A percentile compares a stretch with the other conserved stretches of the same genome.
phyloP scores from a whole-genome alignment of 2,797 vertebrate species.

The Myoxocephalus aenaeus region DNA sequence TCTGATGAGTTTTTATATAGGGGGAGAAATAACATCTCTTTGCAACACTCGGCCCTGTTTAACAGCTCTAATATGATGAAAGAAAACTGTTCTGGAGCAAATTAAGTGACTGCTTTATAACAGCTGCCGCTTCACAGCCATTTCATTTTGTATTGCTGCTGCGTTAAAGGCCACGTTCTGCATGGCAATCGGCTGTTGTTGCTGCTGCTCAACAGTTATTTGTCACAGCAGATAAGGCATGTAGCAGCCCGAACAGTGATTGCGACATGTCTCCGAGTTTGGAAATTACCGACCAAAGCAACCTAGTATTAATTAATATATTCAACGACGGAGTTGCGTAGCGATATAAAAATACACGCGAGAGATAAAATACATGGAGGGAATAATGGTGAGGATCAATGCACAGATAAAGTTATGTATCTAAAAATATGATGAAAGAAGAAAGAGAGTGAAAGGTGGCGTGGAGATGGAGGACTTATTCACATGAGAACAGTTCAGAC shows the following conservation, averaged over 20 bases:
- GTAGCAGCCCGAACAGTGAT: conserved; percentile 58
- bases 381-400: conserved; percentile 40
- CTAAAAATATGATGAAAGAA: conserved; percentile 53
- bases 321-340: conserved; percentile 22
- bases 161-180: conserved; percentile 70
- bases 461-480: conserved; percentile 35
- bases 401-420: conserved; percentile 42
- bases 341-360: conserved; percentile 46
- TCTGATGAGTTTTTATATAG: conserved; percentile 67
- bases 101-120: conserved; percentile 75
- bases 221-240: conserved; percentile 71
- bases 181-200: conserved; percentile 67
- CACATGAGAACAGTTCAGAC: conserved; percentile 49
- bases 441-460: conserved; percentile 26
- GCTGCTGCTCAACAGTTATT: conserved; percentile 72
- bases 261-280: conserved; percentile 53
- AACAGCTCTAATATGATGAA: conserved; percentile 76
- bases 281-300: conserved; percentile 62
- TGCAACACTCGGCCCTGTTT: conserved; percentile 66
- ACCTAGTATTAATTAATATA: conserved; percentile 17
- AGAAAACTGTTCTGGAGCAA: conserved; percentile 73
- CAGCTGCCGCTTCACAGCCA: conserved; percentile 71
- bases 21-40: conserved; percentile 59
- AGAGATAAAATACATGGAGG: conserved; percentile 39
- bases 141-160: conserved; percentile 70